Base-by-base conservation (phyloP, 2,113 vertebrate species). In the Entosphenus tridentatus region DNA sequence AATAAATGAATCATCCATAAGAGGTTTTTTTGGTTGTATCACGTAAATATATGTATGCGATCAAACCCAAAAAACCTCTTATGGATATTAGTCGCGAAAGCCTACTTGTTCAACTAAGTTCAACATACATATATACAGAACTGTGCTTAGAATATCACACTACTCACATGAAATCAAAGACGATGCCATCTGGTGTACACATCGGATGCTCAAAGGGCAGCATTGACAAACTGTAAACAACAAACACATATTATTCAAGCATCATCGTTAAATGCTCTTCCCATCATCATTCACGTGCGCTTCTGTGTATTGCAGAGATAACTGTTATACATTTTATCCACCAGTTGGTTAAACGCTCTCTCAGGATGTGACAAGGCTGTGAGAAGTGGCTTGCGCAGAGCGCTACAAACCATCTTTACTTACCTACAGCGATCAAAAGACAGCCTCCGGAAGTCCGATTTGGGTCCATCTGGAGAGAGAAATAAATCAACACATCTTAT, bases 391-490 rank as follows among this genome's bases (percentile, higher is more conserved):
- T 65, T 65, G 9, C 10, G 62, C 10, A 16, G 62, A 21, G 21
- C 62, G n/a, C 62, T 21, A 11, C 62, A 65, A 65, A 65, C 21
- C n/a, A 65, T 69, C 12, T 3, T 2, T 2, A 4, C 80, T 81
- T 76, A 95, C 93, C 92, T 95, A 82, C 92, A 96, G 74, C 96
- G 92, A 77, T 96, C 92, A 73, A 96, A 98, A 1, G 89, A 83
- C 54, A 96, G 82, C 4, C 89, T 84, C 54, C 87, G 82, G 74
- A 96, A 98, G 77, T 88, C 86, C 56, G 83, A 69, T 71, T 83
- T 79, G 12, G 92, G 87, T 65, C 92, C 81, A 73, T 87, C 93
- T 98, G 76, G 71, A 77, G 21, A 73, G 11, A n/a, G 74, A 14
- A 71, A 70, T 57, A 57, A 3, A 71, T 70, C 56, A 10, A 57